phyloP scores from a whole-genome alignment of 2,888 invertebrate species.

The Mimachlamys varia region DNA sequence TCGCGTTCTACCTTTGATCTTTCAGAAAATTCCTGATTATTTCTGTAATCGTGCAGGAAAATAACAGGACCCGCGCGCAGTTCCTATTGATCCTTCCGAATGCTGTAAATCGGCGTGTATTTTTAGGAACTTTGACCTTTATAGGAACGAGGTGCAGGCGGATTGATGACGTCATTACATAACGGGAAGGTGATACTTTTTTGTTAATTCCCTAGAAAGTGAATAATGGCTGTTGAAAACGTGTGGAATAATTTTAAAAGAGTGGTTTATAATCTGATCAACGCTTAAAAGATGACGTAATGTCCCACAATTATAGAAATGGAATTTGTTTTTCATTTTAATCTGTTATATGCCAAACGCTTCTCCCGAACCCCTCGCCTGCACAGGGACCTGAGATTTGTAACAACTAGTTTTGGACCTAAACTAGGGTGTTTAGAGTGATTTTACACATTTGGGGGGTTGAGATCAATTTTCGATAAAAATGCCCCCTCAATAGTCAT shows the following conservation, averaged over 20 bases:
- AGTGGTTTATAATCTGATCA: neutral
- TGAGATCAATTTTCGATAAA: no score
- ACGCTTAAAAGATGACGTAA: neutral
- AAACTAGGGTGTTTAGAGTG: no score
- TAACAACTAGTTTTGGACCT: no score
- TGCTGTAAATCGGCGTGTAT: neutral
- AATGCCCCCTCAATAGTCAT: no score
- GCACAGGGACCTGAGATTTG: no score
- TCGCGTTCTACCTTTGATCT: neutral
- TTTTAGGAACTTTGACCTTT: neutral
- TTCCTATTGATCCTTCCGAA: neutral
- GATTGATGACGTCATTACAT: conserved; percentile 8
- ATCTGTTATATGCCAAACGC: no score
- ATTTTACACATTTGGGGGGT: no score
- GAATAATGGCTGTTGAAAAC: neutral
- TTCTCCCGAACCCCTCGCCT: no score
- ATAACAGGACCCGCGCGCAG: neutral
- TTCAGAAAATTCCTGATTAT: neutral
- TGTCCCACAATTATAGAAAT: no score
- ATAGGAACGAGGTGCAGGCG: neutral
- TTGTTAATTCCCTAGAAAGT: neutral
- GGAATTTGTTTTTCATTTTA: no score
- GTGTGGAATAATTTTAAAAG: neutral
- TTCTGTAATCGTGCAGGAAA: neutral
- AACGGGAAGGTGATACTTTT: neutral